phyloP scores from a whole-genome alignment of 2,797 vertebrate species.

The Merluccius polli region DNA sequence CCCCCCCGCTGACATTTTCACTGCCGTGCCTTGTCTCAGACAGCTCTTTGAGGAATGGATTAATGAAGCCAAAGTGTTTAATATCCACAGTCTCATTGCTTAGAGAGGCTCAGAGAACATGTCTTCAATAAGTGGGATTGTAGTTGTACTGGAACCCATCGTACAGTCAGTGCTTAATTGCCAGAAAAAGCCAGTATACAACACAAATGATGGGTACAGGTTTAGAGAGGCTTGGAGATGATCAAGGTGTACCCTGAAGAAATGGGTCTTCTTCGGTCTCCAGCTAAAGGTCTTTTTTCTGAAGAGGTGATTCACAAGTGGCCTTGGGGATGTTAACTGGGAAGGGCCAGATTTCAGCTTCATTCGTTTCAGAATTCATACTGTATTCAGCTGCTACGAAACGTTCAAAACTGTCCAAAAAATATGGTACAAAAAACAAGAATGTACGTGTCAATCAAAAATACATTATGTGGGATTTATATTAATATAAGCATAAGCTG shows the following conservation, averaged over 20 bases:
- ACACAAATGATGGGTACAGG: neutral
- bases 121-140: too few species aligned
- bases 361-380: neutral
- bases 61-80: constrained; percentile 23
- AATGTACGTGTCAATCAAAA: neutral
- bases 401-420: neutral
- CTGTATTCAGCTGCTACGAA: neutral
- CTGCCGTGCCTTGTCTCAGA: constrained; percentile 46
- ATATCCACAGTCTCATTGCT: neutral
- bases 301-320: neutral
- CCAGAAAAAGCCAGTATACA: neutral
- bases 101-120: neutral
- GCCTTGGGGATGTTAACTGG: neutral
- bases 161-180: neutral
- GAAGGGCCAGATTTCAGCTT: neutral
- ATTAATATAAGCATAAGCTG: neutral
- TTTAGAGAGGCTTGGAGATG: neutral
- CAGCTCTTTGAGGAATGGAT: constrained; percentile 42
- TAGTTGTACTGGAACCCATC: neutral
- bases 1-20: constrained; percentile 57
- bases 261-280: neutral
- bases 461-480: neutral
- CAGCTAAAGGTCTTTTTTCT: neutral
- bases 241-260: neutral
- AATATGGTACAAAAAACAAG: neutral